Evolutionary conservation across 2,113 vertebrate genomes (phyloP).

Genomic region (Oxyruncus cristatus): DNA sequence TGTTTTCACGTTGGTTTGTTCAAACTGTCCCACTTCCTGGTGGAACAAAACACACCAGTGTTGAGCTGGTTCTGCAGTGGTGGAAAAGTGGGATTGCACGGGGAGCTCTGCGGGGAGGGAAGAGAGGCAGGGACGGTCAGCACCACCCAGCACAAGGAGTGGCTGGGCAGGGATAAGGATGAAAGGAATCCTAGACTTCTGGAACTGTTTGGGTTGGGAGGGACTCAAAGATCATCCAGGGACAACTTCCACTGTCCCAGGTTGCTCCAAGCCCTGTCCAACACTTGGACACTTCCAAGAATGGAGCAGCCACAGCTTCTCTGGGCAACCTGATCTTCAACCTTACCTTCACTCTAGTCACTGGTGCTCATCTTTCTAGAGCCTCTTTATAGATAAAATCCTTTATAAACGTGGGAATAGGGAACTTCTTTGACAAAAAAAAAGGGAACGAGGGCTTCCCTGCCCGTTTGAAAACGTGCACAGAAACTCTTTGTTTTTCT

Average conservation of each 20-base stretch:
- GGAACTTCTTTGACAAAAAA: background rate
- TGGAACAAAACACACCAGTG: background rate
- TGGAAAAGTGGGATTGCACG: background rate
- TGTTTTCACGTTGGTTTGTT: background rate
- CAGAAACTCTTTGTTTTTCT: background rate
- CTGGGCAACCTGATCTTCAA: background rate
- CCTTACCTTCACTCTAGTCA: background rate
- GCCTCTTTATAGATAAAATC: background rate
- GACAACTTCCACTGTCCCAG: too few relatives aligned
- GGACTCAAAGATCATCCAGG: background rate
- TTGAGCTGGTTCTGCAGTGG: accelerated
- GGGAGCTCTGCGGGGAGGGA: background rate
- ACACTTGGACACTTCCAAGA: too few relatives aligned
- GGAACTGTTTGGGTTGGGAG: background rate
- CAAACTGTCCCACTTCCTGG: background rate
- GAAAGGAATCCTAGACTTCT: background rate
- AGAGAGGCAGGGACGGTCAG: background rate
- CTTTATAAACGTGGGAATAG: background rate
- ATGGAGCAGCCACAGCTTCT: background rate
- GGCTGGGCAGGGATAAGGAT: background rate
- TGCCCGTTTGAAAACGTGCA: background rate
- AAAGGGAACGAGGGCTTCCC: background rate
- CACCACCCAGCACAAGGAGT: background rate
- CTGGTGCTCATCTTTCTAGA: background rate
- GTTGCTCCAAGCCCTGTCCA: too few relatives aligned